A percentile compares a stretch with the other conserved stretches of the same genome.
Evolutionary conservation across 2,888 invertebrate genomes (phyloP).

Genomic region (Oeneis ivallda): DNA sequence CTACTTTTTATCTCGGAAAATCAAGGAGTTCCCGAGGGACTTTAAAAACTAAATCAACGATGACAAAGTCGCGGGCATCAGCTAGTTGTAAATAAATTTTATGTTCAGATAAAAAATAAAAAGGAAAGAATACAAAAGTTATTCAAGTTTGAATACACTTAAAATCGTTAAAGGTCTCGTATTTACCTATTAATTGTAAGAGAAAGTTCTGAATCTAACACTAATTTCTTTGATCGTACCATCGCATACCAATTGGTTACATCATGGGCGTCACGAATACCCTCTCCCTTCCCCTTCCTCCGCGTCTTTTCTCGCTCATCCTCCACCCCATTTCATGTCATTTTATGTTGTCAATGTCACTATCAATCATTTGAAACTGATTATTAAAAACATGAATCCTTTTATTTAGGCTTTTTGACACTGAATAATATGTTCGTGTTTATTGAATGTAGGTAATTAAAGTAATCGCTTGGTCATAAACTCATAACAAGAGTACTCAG

Average conservation of each 20-base stretch:
- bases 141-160: background rate
- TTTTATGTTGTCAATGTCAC: conserved; percentile 35
- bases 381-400: conserved; percentile 47
- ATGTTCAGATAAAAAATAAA: too few relatives aligned
- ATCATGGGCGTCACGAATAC: conserved; percentile 60
- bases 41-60: too few relatives aligned
- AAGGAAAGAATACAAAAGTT: background rate
- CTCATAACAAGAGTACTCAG: background rate
- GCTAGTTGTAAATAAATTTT: too few relatives aligned
- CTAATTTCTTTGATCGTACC: conserved; percentile 58
- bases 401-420: conserved; percentile 14
- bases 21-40: too few relatives aligned
- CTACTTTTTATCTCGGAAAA: too few relatives aligned
- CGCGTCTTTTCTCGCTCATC: conserved; percentile 24
- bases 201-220: conserved; percentile 41
- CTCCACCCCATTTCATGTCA: conserved; percentile 30
- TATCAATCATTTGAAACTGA: conserved; percentile 63
- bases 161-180: background rate
- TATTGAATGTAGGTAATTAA: background rate
- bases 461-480: conserved; percentile 9
- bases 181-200: conserved; percentile 28
- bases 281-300: conserved; percentile 44
- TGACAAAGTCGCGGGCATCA: too few relatives aligned
- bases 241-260: conserved; percentile 72
- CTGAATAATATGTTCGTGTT: background rate